Evolutionary conservation across 2,888 invertebrate genomes (phyloP), one percentile per base, ranked within the genome.

Genomic region (Carterocephalus palaemon): DNA sequence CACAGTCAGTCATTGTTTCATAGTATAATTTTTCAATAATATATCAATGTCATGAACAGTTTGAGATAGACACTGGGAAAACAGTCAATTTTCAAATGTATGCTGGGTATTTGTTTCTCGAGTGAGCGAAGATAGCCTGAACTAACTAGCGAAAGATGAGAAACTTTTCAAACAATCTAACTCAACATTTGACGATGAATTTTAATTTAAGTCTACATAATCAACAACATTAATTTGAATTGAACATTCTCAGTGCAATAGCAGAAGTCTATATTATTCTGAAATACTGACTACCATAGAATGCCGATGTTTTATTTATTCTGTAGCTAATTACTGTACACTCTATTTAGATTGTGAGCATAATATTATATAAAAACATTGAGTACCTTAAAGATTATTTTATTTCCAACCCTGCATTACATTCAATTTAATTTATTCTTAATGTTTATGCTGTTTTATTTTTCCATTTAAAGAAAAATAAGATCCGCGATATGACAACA

Each of bases 261-360:
- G n/a, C 3, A 3, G 8, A 19, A 15, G 7, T 20, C n/a, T 9
- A 5, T 3, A 4, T 31, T 32, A 17, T 41, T 24, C 31, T 26
- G 2, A 10, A 22, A 26, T 42, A 7, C 10, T 36, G 36, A 13
- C 60, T 64, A 71, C 62, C 48, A 70, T 75, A 72, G 67, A 69
- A 60, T 72, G 72, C 65, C 71, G 65, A 66, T 64, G 63, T 59
- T 75, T 82, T 72, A 82, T 82, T 83, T 81, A 80, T 83, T 80
- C 63, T 59, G 69, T 84, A 82, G 76, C 59, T 70, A 72, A 62
- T 58, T 69, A 57, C 54, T 63, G 70, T 70, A 75, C 78, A 81
- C 70, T 81, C 73, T 81, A 81, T 67, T 77, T 84, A 83, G 83
- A 81, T 78, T 81, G 80, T 81, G 81, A 75, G 76, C 71, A 82